Conservation (phyloP, 2,888 invertebrate genomes). For the Callyntrura guangdongensis region DNA sequence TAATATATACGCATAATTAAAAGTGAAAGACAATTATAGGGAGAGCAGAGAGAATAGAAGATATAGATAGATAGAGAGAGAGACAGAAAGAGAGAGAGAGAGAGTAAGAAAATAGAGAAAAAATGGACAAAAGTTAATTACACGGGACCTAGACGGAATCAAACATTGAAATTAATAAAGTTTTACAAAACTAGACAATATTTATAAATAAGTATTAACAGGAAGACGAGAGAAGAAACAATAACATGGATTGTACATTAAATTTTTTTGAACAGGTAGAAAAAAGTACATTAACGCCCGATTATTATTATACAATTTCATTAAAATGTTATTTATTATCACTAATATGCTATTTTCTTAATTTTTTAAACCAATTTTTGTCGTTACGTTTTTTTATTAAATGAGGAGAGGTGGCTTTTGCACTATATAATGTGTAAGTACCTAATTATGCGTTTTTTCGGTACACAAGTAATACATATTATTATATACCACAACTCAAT, state of each 20-base stretch:
- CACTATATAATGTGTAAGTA: no score
- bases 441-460: no score
- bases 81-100: not conserved
- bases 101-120: not conserved
- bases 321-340: no score
- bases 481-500: no score
- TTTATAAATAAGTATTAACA: not conserved
- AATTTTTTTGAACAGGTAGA: not conserved
- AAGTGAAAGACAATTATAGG: not conserved
- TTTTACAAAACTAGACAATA: not conserved
- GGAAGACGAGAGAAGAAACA: not conserved
- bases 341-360: no score
- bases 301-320: no score
- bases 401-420: no score
- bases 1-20: not conserved
- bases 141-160: not conserved
- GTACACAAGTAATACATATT: no score
- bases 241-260: no score
- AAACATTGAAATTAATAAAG: not conserved
- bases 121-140: not conserved
- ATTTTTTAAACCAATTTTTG: no score
- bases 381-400: no score
- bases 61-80: constrained; percentile 10
- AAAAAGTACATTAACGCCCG: no score
- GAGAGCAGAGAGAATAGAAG: constrained; percentile 6